These are phyloP conservation scores for Caranx ignobilis DNA, from an alignment of 2,113 vertebrate species.

Conservation along the genomic window DNA sequence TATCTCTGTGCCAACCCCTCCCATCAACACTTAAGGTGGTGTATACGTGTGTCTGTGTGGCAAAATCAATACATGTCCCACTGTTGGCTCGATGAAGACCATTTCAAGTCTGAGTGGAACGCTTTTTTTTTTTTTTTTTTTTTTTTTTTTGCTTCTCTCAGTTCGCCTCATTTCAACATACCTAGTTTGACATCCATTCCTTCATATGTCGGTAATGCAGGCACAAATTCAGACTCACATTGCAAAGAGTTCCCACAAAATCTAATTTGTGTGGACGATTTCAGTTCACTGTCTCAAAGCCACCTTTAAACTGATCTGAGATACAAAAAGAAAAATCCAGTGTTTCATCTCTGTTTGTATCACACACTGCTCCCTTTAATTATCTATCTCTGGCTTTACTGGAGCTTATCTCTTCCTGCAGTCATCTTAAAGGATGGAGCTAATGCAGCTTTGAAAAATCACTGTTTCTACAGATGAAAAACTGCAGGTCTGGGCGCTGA, in stretches of 20 bases:
- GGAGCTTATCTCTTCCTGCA: neutral
- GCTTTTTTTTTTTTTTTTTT: neutral
- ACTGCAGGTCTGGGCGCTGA: constrained; percentile 15
- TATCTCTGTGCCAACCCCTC: constrained; percentile 8
- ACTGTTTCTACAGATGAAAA: neutral
- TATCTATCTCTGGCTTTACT: neutral
- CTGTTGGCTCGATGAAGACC: constrained; percentile 24
- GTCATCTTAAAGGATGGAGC: neutral
- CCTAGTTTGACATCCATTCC: too few species aligned
- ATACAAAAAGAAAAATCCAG: neutral
- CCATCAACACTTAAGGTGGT: constrained; percentile 10
- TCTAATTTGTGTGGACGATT: neutral
- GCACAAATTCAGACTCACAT: neutral
- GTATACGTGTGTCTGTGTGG: constrained; percentile 24
- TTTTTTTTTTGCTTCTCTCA: neutral
- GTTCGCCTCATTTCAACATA: neutral
- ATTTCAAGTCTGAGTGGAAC: constrained; percentile 22
- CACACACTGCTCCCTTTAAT: neutral
- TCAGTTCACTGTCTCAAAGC: neutral
- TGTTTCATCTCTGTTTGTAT: neutral
- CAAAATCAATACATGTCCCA: constrained; percentile 30
- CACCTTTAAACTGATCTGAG: neutral
- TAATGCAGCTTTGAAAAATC: constrained; percentile 17
- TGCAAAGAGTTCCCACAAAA: neutral
- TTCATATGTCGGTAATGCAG: neutral